Percentiles rank a stretch among this genome's conserved stretches.
Conservation (phyloP, 1,140 invertebrate species). For the Oscheius sp. region DNA sequence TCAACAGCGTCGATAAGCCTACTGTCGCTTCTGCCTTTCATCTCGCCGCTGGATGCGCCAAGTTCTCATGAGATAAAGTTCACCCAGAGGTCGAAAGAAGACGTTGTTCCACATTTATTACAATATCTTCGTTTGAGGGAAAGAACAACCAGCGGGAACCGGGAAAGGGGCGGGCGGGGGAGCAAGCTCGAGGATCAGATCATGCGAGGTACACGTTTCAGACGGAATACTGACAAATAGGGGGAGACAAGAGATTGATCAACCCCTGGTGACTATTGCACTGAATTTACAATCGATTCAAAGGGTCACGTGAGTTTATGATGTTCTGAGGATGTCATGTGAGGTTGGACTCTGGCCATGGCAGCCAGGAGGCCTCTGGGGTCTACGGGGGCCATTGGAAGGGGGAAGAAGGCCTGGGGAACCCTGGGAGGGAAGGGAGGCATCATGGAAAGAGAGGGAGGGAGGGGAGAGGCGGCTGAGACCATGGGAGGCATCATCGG, state of each 20-base stretch:
- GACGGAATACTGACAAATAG: background rate
- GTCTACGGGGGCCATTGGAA: constrained; percentile 1
- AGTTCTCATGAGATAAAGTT: too few relatives aligned
- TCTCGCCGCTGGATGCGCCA: too few relatives aligned
- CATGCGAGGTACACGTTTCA: background rate
- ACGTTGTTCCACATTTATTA: too few relatives aligned
- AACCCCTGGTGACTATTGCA: constrained; percentile 2
- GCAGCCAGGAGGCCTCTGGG: constrained; percentile 15
- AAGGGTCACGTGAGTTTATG: background rate
- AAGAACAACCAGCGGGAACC: constrained; percentile 19
- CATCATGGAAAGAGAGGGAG: background rate
- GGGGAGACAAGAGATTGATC: background rate
- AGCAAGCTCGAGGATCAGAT: background rate
- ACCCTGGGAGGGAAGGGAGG: constrained; percentile 11
- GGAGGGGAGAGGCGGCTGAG: background rate
- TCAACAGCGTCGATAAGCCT: too few relatives aligned
- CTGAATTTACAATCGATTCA: too few relatives aligned
- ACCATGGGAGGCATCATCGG: background rate
- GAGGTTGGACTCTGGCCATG: constrained; percentile 9
- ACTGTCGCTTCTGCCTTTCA: too few relatives aligned
- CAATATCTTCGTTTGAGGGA: too few relatives aligned
- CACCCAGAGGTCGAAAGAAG: too few relatives aligned
- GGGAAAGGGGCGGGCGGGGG: constrained; percentile 15
- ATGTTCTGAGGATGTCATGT: too few relatives aligned
- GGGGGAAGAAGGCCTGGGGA: constrained; percentile 5